Base-by-base conservation (phyloP, 2,113 vertebrate species). In the Neoarius graeffei region DNA sequence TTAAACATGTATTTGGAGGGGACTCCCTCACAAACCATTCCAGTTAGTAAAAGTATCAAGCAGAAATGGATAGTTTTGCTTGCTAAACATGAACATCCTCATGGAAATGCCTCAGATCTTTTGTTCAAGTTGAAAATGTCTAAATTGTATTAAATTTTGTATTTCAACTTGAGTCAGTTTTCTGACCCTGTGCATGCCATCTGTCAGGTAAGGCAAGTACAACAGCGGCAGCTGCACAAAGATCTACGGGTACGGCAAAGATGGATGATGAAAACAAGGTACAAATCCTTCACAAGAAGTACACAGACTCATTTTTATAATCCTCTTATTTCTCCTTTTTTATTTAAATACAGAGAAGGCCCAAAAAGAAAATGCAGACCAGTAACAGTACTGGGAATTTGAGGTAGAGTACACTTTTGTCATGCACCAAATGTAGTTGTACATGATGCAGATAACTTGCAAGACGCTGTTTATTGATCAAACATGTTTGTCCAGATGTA, bases 381-480 rank as follows among this genome's bases (percentile, higher is more conserved):
- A 90, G 89, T 89, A 89, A 89, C 30, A 90, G 89, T 83, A 90
- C 89, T 15, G 89, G 89, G 56, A 88, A 64, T 64, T 67, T 89
- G 2, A 85, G 82, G 87, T 89, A 76, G 42, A 42, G 3, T 23
- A 54, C 56, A 57, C 1, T 1, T 15, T 17, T 0, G 1, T 56
- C 50, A 56, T 74, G 19, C 50, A n/a, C 1, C 20, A 25, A 15
- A 23, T 76, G 20, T 76, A 50, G n/a, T 27, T n/a, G 4, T 5
- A 27, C 11, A 69, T 6, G 17, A 15, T 17, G 10, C 7, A n/a
- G 62, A n/a, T 13, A 13, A 66, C 25, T 7, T 11, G 42, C 42
- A 42, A 42, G 42, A 42, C 42, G 0, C 42, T 42, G 42, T 4
- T 42, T 42, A 42, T 42, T 42, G 42, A 42, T 42, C 42, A 42